Base-by-base conservation (phyloP, 2,113 vertebrate genomes). In the Carettochelys insculpta region DNA sequence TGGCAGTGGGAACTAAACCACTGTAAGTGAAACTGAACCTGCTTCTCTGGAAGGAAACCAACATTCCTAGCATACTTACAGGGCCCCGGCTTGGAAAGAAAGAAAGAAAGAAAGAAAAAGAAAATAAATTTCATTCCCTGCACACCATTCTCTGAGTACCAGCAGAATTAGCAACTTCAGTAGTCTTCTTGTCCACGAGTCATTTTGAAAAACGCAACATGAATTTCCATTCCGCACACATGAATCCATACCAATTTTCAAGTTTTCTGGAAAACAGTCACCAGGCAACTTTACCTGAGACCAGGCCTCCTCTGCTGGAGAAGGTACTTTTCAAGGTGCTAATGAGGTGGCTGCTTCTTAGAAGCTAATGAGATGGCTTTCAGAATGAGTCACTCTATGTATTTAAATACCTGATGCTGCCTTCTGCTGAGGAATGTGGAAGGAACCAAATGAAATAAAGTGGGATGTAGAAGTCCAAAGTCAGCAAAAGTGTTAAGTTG, bases 21-120 rank as follows among this genome's bases (percentile, higher is more conserved):
- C 93, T 84, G 92, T 84, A 94, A 95, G 86, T 89, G 95, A 96
- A 97, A 97, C 92, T 85, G 93, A 97, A 97, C 95, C 94, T 93
- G 85, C 79, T 95, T 85, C 86, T 95, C 94, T 97, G 95, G 94
- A 96, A 96, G 90, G 86, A 96, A 85, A 96, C 38, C 83, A 90
- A 79, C 97, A 97, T 98, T 98, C 97, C 96, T 96, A 91, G 92
- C 95, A 98, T 97, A 95, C 61, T 96, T 97, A 83, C 85, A 94
- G 85, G 83, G 86, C 92, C 90, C 90, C 82, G 76, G 79, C 88
- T 86, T 90, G 91, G 85, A 16, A 34, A 83, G 82, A 90, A 91
- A 95, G 92, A 92, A 87, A 47, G n/a, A n/a, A n/a, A n/a, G n/a
- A n/a, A n/a, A n/a, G n/a, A n/a, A n/a, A n/a, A n/a, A n/a, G n/a